Evolutionary conservation across 2,113 vertebrate genomes (phyloP), one percentile per base, ranked within the genome.

Genomic region (Mola mola): DNA sequence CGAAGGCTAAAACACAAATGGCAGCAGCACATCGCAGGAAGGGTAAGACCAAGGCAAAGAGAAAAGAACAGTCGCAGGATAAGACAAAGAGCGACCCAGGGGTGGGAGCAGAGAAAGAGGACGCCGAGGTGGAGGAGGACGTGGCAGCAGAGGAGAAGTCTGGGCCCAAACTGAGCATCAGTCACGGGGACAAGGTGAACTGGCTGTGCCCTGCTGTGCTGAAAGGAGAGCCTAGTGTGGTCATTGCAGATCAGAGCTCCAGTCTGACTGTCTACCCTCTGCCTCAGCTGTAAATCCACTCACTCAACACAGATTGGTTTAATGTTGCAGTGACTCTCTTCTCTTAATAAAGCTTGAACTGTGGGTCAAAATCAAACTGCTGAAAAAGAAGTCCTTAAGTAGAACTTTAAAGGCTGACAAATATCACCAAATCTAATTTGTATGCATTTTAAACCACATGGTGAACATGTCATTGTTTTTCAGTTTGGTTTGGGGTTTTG

Each of bases 151-250:
- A 75, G 51, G 51, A 77, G 25, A 70, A 67, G 17, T 15, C 87
- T 40, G 87, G 84, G 22, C 94, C 94, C 42, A 95, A 91, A 81
- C 81, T 95, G 25, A 92, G 81, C 59, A 92, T 98, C 63, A 88
- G 86, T 61, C 96, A 99, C 0, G 91, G 93, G 34, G 93, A 96
- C 52, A 99, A 99, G 66, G 93, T 99, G 75, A 99, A 99, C 93
- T 98, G 96, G 97, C 75, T 98, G 26, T 90, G 91, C 0, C 93
- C 86, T 0, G 24, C 87, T 7, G 82, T 92, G 51, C 84, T 98
- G 55, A 95, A 94, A 81, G 94, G 94, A 37, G 89, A 88, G 22
- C 88, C 75, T 25, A 93, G 78, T 68, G 79, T 97, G 57, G 69
- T 99, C 5, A 94, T 98, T n/a, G 95, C 95, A 50, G 97, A 99